Base-by-base conservation (phyloP, 2,888 invertebrate species). In the Phengaris alcon region DNA sequence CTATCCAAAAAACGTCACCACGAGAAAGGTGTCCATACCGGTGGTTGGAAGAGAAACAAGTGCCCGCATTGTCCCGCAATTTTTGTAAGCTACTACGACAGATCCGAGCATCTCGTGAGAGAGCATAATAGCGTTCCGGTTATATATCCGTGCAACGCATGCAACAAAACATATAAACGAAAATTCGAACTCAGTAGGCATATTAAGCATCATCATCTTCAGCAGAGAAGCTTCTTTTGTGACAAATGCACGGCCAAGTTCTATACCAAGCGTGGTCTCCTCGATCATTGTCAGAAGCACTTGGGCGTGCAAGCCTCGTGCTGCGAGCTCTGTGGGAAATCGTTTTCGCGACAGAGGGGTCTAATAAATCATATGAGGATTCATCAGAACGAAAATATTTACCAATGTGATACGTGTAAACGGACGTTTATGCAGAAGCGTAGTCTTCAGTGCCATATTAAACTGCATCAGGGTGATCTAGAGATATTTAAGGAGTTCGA, bases 401-500 rank as follows among this genome's bases (percentile, higher is more conserved):
- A 85, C 76, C 90, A 92, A 51, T 93, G 93, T 69, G 90, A 91
- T 75, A 83, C 91, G 4, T 93, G 93, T 80, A 87, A 90, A 68
- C 92, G 92, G 81, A 86, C 87, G 0, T 93, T 93, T 75, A 87
- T 89, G 84, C 90, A 93, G 81, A 93, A 93, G 77, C 90, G 89
- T 68, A 90, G 91, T 54, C 79, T 93, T 79, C 92, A 92, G 79
- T 89, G 87, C 15, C 93, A 93, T 73, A 80, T 93, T 6, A 83
- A 89, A 0, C 74, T 93, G 59, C 93, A 93, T 75, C 93, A 93
- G 57, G 91, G 92, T 77, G 91, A 93, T 73, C 79, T 93, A 79
- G 93, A 92, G 44, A 93, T 93, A 48, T 93, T 93, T 79, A 93
- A 93, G 74, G 93, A 93, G 83, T 93, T 93, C 75, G 93, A 93